Base-by-base conservation (phyloP, 2,113 vertebrate genomes). In the Uropsilus gracilis region DNA sequence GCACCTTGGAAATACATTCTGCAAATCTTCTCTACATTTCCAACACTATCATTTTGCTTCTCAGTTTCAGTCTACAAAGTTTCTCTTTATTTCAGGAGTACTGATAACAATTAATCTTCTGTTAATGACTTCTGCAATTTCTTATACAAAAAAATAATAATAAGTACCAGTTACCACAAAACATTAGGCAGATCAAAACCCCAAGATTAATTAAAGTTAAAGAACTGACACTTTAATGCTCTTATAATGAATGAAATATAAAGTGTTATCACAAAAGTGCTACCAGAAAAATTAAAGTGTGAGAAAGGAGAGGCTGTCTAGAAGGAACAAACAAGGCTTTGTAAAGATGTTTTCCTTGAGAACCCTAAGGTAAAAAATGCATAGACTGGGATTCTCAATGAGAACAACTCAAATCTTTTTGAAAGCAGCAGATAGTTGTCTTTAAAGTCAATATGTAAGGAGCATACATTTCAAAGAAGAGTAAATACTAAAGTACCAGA, bases 301-400 rank as follows among this genome's bases (percentile, higher is more conserved):
- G 26, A 34, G 24, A 7, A 30, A 68, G 64, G 64, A 48, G 17
- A 44, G n/a, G 30, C 53, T 37, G 9, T 22, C 42, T 48, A 55
- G 30, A 81, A 91, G 32, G 34, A 81, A 72, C 75, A 17, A 63
- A 57, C 50, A 68, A 34, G 11, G 0, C 57, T 93, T 84, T 75
- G 55, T 69, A 93, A 75, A 86, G 12, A 18, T 84, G 73, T 80
- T 26, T 42, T 94, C n/a, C 50, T 28, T 95, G 78, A 86, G 28
- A 94, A 78, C 61, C 48, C 66, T 76, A 78, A 93, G 13, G 63
- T 91, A 73, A 95, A 46, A 95, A 53, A 55, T 57, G 61, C n/a
- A n/a, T 59, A 82, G 57, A 84, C n/a, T n/a, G n/a, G n/a, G n/a
- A n/a, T n/a, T n/a, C n/a, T n/a, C n/a, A n/a, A n/a, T n/a, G n/a